Evolutionary conservation across 2,888 invertebrate genomes (phyloP).

Genomic region (Ditula angustiorana): DNA sequence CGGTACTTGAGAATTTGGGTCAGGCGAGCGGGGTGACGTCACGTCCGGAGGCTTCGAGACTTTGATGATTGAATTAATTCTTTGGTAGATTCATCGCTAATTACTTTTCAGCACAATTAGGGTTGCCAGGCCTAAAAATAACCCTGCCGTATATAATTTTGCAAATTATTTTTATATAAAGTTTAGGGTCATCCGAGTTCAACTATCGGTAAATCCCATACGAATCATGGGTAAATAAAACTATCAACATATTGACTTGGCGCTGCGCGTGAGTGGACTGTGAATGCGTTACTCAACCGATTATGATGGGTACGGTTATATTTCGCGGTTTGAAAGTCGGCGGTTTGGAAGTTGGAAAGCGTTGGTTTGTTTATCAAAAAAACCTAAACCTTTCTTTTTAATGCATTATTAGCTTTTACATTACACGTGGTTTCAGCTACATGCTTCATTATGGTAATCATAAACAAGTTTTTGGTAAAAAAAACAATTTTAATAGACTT

Average conservation of each 20-base stretch:
- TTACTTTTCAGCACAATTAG: too few species aligned
- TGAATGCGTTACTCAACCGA: slow-evolving; percentile 1
- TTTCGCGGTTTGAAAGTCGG: slow-evolving; percentile 25
- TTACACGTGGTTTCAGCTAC: too few species aligned
- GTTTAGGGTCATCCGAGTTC: slow-evolving; percentile 15
- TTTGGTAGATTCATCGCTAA: too few species aligned
- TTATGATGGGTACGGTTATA: background rate
- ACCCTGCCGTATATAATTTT: too few species aligned
- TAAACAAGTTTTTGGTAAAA: too few species aligned
- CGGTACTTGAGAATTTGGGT: slow-evolving; percentile 29
- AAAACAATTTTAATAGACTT: too few species aligned
- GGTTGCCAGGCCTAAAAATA: too few species aligned
- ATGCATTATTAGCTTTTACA: too few species aligned
- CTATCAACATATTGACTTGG: slow-evolving; percentile 20
- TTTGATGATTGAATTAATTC: background rate
- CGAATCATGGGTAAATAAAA: slow-evolving; percentile 15
- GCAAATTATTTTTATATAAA: background rate
- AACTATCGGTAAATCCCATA: background rate
- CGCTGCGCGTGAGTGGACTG: slow-evolving; percentile 16
- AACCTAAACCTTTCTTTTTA: background rate
- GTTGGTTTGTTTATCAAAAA: background rate
- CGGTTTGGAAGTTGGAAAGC: slow-evolving; percentile 2
- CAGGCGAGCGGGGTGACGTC: slow-evolving; percentile 22
- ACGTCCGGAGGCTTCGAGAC: slow-evolving; percentile 3
- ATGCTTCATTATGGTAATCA: too few species aligned